Base-by-base conservation (phyloP, 2,113 vertebrate species). In the Notothenia coriiceps region DNA sequence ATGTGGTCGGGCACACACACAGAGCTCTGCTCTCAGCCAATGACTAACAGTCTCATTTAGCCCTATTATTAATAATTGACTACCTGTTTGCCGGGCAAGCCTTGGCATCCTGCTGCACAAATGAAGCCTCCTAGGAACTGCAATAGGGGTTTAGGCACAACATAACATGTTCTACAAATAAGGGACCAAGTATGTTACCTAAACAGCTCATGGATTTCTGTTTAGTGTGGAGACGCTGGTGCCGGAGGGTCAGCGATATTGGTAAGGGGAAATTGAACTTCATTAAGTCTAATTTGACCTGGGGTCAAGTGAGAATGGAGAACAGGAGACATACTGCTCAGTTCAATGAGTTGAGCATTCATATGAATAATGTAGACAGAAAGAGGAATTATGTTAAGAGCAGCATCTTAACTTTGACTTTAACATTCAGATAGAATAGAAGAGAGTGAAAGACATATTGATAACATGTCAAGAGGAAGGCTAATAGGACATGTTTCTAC, bases 1-100 rank as follows among this genome's bases (percentile, higher is more conserved):
- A 76, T 25, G 52, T 12, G 1, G 74, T 54, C 52, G 55, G 33
- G 44, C 50, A 55, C 35, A 80, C 4, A 80, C 54, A 44, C 14
- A 56, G 55, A 81, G 14, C 62, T 67, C 54, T 18, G 61, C 47
- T 86, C 33, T 29, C 29, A 63, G 70, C 69, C 67, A 84, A 56
- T 88, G 76, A 73, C 63, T 62, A 86, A 83, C 68, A 68, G 61
- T 73, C 76, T 86, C 71, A 85, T 89, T 86, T 82, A 78, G 83
- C 49, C 22, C 52, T 59, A 44, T 84, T 81, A 84, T 90, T 73
- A 88, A 73, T 89, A 70, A 86, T 90, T 86, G 57, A 84, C 52
- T 49, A 70, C 55, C 54, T 77, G 70, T 85, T 90, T 86, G 65
- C 83, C 4, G 7, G 77, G 49, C 47, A 51, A 35, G 40, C 70